Evolutionary conservation across 1,140 invertebrate species (phyloP), one percentile per base, ranked within the genome.

Genomic region (Ylistrum balloti): DNA sequence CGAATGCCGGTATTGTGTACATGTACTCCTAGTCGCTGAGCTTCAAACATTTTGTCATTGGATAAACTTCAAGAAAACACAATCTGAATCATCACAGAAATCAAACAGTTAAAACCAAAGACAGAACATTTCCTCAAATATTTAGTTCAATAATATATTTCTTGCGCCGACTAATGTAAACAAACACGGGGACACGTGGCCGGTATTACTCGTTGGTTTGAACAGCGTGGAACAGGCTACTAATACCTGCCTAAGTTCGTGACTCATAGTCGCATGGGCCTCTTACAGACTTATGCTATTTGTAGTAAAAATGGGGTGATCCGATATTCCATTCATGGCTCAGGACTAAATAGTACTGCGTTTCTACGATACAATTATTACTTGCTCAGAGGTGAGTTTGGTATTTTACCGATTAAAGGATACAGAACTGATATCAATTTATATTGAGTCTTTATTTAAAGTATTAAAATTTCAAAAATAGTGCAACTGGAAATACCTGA

Each of bases 221-320:
- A 28, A 74, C 56, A 74, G 56, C 56, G 56, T 74, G 56, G 56
- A 74, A n/a, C 22, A 28, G n/a, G 28, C 56, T 28, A n/a, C 22
- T 74, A n/a, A 74, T 74, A 17, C 10, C 2, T 22, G 56, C 56
- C 28, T 28, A 28, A 74, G 56, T 74, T 74, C 22, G n/a, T 74
- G 56, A 74, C 56, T 74, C 56, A 74, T 74, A 28, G 17, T 0
- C 56, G 17, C 56, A 28, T 74, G 56, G 5, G 17, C 20, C 56
- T 17, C 17, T 17, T 17, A 45, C 41, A 74, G 9, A 74, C 22
- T 74, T 28, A 74, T 74, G 28, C 56, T 56, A 56, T 7, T 17
- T 28, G 56, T 74, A 74, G 56, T 74, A 74, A 28, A n/a, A 74
- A 74, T 74, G 56, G 56, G 56, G 56, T 74, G 56, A 74, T 74